Evolutionary conservation across 1,140 invertebrate genomes (phyloP), one percentile per base, ranked within the genome.

Genomic region (Listronotus oregonensis): DNA sequence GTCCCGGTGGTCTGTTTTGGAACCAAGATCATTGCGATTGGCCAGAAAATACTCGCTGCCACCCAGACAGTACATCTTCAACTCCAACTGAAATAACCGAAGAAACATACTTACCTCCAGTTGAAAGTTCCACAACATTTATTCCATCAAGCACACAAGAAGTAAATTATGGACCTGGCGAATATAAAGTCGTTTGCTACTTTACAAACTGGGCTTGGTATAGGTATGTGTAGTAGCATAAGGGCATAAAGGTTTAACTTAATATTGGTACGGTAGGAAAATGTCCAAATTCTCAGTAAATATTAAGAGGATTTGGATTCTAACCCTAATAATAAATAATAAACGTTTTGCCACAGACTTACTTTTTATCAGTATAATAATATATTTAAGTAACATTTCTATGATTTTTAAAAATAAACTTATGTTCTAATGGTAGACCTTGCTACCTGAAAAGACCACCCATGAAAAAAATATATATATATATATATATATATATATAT

Each of bases 1-100:
- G 93, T 75, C 88, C 90, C 0, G 75, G 79, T 17, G 87, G 87
- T 2, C 80, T 94, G 0, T 83, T 88, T 56, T 95, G 92, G 90
- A 92, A 91, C 71, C 80, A 85, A 75, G 85, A 90, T 67, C 86
- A 87, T 62, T 94, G 92, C 68, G 91, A 93, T 73, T 90, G 90
- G 87, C 89, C 90, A 1, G 85, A 86, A 62, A 91, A 89, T 71
- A 80, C 85, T 0, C 82, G 84, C 31, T 91, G 89, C 72, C 77
- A 77, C 55, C 71, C 71, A 7, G 75, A 77, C 50, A 67, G 69
- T 56, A 73, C 71, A 8, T 71, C 71, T 7, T 52, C 62, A n/a
- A 18, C 64, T 58, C 58, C 67, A 11, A 18, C 49, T 6, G 51
- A 65, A 56, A 21, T 18, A 27, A n/a, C 49, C 18, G 32, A 54